Conservation (phyloP, 2,113 vertebrate genomes). For the Lophochroa leadbeateri region DNA sequence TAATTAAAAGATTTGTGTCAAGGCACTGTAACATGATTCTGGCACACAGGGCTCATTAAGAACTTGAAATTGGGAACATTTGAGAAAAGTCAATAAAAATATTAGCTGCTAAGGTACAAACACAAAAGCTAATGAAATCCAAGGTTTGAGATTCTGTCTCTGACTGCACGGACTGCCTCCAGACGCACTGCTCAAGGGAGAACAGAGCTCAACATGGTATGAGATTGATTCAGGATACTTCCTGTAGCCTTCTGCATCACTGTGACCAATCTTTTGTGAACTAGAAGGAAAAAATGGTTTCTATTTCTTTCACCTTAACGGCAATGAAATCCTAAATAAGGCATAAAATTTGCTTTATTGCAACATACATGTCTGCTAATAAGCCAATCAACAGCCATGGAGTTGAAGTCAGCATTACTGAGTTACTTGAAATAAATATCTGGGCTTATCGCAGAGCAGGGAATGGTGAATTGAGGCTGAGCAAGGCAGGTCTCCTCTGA, state of each 20-base stretch:
- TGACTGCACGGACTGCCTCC: neutral
- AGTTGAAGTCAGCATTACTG: neutral
- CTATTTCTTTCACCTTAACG: neutral
- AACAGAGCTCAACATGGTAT: neutral
- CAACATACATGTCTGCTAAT: neutral
- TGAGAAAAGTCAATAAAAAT: neutral
- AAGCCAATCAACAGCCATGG: neutral
- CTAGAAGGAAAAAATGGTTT: neutral
- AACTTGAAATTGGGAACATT: neutral
- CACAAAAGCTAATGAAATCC: neutral
- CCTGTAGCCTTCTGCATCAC: neutral
- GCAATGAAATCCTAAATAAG: neutral
- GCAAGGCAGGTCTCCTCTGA: neutral
- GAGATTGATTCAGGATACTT: neutral
- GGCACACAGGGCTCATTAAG: neutral
- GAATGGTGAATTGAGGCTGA: neutral
- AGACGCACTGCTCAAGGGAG: neutral
- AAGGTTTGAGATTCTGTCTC: neutral
- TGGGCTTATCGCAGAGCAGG: neutral
- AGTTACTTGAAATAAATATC: neutral
- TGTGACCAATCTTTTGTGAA: neutral
- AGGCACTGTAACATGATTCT: neutral
- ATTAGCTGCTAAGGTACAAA: neutral
- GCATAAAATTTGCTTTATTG: neutral
- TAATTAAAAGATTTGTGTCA: neutral